These are phyloP conservation scores for Ornithoptera priamus DNA, from an alignment of 2,888 invertebrate genomes.

Conservation along the genomic window DNA sequence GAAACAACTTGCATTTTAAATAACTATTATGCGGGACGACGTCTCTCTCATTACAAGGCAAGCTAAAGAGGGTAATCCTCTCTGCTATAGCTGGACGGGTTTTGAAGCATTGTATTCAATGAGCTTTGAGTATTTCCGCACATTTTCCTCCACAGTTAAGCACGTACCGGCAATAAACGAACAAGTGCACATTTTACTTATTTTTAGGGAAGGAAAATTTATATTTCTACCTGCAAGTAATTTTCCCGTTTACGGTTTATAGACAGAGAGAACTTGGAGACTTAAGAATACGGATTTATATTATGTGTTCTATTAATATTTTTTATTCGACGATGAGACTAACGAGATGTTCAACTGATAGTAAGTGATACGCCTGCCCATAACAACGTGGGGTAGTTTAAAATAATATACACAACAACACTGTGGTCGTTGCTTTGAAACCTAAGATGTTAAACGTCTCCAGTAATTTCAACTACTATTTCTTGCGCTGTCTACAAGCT, in stretches of 20 bases:
- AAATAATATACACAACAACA: no score
- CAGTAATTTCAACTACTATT: no score
- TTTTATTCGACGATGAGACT: no score
- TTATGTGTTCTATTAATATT: not conserved
- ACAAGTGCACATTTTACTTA: not conserved
- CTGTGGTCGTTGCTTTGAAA: no score
- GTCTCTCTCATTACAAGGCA: not conserved
- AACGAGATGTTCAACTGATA: no score
- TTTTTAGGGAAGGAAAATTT: not conserved
- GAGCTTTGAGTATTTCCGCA: conserved; percentile 7
- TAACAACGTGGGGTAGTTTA: no score
- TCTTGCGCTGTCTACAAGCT: no score
- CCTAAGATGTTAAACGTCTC: no score
- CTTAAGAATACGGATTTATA: not conserved
- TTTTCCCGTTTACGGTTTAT: not conserved
- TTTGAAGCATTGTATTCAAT: conserved; percentile 17
- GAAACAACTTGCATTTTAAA: not conserved
- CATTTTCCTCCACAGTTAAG: conserved; percentile 10
- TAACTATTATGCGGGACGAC: not conserved
- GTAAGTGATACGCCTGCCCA: no score
- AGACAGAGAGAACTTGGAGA: not conserved
- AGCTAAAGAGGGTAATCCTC: conserved; percentile 3
- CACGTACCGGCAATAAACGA: conserved; percentile 3
- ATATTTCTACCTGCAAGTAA: not conserved
- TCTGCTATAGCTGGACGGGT: not conserved